A percentile compares a stretch with the other conserved stretches of the same genome.
Conservation (phyloP, 2,797 vertebrate genomes). For the Thripadectes ignobilis region DNA sequence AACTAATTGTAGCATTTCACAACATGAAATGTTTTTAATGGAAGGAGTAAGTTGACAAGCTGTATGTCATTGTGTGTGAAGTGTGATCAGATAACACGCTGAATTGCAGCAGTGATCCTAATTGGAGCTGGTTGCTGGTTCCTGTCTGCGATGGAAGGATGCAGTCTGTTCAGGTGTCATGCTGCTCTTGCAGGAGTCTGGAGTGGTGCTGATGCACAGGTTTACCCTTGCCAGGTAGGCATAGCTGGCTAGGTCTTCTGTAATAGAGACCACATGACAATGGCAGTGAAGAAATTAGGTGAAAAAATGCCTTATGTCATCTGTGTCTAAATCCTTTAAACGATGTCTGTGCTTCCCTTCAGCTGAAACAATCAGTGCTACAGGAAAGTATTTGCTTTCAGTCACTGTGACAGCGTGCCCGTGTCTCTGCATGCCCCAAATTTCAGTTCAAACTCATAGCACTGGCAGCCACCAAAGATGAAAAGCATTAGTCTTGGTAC, state of each 20-base stretch:
- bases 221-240: background rate
- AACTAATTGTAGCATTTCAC: background rate
- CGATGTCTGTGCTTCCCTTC: background rate
- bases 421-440: fast-evolving
- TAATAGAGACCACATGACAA: background rate
- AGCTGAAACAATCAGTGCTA: background rate
- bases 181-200: background rate
- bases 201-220: background rate
- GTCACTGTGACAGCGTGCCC: background rate
- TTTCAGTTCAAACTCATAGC: background rate
- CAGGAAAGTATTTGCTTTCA: background rate
- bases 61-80: background rate
- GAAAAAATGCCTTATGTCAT: background rate
- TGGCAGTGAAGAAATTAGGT: background rate
- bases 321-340: background rate
- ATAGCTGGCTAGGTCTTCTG: background rate
- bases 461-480: background rate
- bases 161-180: background rate
- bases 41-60: background rate
- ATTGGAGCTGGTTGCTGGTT: background rate
- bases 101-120: background rate
- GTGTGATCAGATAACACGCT: background rate
- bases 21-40: background rate
- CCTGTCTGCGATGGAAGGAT: background rate
- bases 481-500: background rate